phyloP scores from a whole-genome alignment of 1,140 invertebrate genomes.

The Orussus abietinus region DNA sequence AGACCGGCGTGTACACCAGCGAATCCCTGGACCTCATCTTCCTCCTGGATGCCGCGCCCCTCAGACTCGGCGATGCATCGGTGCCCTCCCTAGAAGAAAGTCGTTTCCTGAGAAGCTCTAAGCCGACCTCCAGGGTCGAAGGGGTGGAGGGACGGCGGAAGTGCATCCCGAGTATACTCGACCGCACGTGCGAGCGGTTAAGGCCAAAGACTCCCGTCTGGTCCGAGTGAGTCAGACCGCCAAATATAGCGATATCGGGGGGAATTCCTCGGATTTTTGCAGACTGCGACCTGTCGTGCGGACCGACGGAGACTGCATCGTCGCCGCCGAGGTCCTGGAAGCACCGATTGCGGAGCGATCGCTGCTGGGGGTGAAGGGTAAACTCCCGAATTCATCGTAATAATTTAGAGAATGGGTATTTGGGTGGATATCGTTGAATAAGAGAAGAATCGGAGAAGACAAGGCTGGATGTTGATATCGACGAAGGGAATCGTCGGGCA shows the following conservation, averaged over 20 bases:
- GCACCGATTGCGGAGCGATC: conserved; percentile 10
- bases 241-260: conserved; percentile 24
- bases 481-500: too few relatives aligned
- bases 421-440: too few relatives aligned
- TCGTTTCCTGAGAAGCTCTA: too few relatives aligned
- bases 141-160: too few relatives aligned
- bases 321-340: neutral
- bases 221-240: conserved; percentile 22
- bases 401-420: too few relatives aligned
- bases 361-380: neutral
- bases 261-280: conserved; percentile 11
- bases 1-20: conserved; percentile 48
- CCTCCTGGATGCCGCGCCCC: neutral
- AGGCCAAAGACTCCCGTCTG: too few relatives aligned
- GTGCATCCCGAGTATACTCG: too few relatives aligned
- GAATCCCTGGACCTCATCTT: conserved; percentile 48
- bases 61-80: neutral
- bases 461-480: too few relatives aligned
- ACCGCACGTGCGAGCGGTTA: too few relatives aligned
- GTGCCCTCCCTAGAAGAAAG: conserved; percentile 5
- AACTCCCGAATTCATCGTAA: too few relatives aligned
- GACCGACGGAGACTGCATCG: neutral
- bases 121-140: too few relatives aligned
- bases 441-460: too few relatives aligned
- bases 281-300: conserved; percentile 5